Evolutionary conservation across 2,888 invertebrate genomes (phyloP), one percentile per base, ranked within the genome.

Genomic region (Xestia rhomboidea): DNA sequence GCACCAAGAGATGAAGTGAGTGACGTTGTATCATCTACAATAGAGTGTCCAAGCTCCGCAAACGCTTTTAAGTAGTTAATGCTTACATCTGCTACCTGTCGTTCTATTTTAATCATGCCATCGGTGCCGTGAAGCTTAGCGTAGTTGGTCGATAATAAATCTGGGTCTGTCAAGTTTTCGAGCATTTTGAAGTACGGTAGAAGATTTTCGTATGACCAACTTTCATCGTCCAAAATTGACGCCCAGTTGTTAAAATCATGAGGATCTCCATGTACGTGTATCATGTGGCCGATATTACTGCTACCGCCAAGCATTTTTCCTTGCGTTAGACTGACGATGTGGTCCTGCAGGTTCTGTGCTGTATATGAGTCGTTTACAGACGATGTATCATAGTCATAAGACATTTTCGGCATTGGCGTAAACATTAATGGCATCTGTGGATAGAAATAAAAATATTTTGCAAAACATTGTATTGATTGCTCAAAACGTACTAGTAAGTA

Each of bases 261-360:
- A 18, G 78, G 73, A 38, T 83, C 85, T 13, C 92, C 90, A 46
- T 90, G 88, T 8, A 90, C 84, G 62, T 91, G 88, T 13, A 91
- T 82, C 75, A 89, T 49, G 30, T 92, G 91, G 27, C 89, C 80
- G 0, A 93, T 38, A 8, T 88, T 84, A 41, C 92, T 92, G 51
- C 89, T 79, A 1, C 95, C 95, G 5, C 95, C 94, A 0, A 94
- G 79, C 89, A 93, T 90, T 68, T 90, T 92, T 1, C 93, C 95
- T 2, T 82, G 71, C 0, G 93, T 91, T 8, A 92, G 46, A 10
- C 83, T 83, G 0, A 86, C 72, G 2, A 38, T 54, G 0, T 73
- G 18, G 5, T 76, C 68, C 10, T 84, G 68, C 21, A 87, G 67
- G 68, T 88, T 87, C 57, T 91, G 90, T 13, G 82, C 74, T 18